These are phyloP conservation scores for Colistium nudipinnis DNA, from an alignment of 2,113 vertebrate species.

Conservation along the genomic window DNA sequence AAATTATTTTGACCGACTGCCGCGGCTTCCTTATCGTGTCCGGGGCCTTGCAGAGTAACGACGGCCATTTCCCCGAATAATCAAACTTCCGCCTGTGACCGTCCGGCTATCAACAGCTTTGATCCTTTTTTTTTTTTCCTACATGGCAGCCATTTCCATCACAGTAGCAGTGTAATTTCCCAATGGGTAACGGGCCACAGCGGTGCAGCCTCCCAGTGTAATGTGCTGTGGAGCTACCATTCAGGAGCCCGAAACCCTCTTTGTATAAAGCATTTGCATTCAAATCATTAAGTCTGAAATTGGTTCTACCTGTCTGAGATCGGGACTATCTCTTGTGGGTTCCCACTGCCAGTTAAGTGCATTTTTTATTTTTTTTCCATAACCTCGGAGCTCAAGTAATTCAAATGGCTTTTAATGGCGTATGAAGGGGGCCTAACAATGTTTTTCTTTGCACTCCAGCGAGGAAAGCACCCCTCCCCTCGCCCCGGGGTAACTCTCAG, in stretches of 20 bases:
- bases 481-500: slow-evolving; percentile 29
- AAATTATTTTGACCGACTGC: slow-evolving; percentile 64
- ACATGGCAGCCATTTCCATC: slow-evolving; percentile 75
- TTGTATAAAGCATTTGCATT: slow-evolving; percentile 80
- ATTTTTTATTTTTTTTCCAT: slow-evolving; percentile 64
- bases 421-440: slow-evolving; percentile 45
- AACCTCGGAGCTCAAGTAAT: slow-evolving; percentile 67
- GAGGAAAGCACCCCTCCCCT: slow-evolving; percentile 12
- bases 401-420: slow-evolving; percentile 72
- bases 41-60: slow-evolving; percentile 53
- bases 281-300: slow-evolving; percentile 82
- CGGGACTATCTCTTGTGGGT: slow-evolving; percentile 74
- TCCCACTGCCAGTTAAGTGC: slow-evolving; percentile 63
- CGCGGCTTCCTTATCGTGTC: slow-evolving; percentile 59
- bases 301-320: slow-evolving; percentile 80
- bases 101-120: slow-evolving; percentile 69
- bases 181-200: slow-evolving; percentile 63
- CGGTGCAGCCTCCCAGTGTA: slow-evolving; percentile 63
- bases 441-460: slow-evolving; percentile 46
- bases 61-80: slow-evolving; percentile 71
- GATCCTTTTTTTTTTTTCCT: slow-evolving; percentile 59
- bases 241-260: slow-evolving; percentile 64
- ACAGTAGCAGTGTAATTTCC: slow-evolving; percentile 75
- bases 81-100: slow-evolving; percentile 67
- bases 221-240: slow-evolving; percentile 67